Evolutionary conservation across 2,888 invertebrate genomes (phyloP).

Genomic region (Drosophila neotestacea): DNA sequence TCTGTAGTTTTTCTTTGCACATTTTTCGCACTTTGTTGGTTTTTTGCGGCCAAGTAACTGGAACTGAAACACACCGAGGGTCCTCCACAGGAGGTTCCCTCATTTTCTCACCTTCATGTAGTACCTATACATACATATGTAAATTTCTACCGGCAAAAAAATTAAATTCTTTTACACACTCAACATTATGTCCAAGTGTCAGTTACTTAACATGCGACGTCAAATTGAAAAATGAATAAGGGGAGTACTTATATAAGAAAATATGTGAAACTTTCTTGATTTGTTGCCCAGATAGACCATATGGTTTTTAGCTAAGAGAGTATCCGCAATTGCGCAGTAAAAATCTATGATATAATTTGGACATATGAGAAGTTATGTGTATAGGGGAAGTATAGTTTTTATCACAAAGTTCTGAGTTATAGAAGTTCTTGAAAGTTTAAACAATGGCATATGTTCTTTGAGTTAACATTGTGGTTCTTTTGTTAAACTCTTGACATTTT

Average conservation of each 20-base stretch:
- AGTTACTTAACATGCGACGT: constrained; percentile 50
- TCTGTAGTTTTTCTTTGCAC: constrained; percentile 53
- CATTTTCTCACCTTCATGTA: constrained; percentile 31
- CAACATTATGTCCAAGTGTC: constrained; percentile 49
- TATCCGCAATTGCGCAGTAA: constrained; percentile 14
- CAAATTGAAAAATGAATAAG: constrained; percentile 45
- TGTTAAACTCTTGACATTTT: neutral
- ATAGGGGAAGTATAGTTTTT: neutral
- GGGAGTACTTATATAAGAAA: constrained; percentile 14
- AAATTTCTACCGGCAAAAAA: constrained; percentile 26
- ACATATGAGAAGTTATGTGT: neutral
- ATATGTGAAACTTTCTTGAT: constrained; percentile 27
- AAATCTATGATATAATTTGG: constrained; percentile 7
- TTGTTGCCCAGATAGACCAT: constrained; percentile 48
- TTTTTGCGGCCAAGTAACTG: constrained; percentile 37
- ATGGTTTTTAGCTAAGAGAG: constrained; percentile 29
- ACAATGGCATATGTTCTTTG: neutral
- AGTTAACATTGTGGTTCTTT: neutral
- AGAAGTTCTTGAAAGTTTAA: neutral
- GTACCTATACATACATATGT: constrained; percentile 3
- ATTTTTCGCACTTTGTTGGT: constrained; percentile 63
- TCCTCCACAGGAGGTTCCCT: constrained; percentile 33
- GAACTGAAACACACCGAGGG: constrained; percentile 23
- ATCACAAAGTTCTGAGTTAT: neutral
- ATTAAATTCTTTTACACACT: constrained; percentile 61